These are phyloP conservation scores for Cyanoderma ruficeps DNA, from an alignment of 2,113 vertebrate species.

Conservation along the genomic window DNA sequence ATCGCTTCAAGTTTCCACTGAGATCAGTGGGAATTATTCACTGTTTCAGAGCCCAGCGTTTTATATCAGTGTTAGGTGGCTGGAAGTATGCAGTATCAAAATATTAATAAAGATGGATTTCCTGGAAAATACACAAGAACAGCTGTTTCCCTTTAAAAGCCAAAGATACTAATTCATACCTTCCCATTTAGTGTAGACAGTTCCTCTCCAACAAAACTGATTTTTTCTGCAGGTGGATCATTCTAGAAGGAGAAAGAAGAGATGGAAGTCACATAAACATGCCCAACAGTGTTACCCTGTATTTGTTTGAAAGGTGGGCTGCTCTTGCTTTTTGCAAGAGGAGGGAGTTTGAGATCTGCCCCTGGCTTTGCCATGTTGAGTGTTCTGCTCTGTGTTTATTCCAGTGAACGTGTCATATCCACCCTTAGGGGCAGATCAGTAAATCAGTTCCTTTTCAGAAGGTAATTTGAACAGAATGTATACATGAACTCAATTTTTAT, in stretches of 20 bases:
- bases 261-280: background rate
- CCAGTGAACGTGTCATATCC: no score
- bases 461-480: background rate
- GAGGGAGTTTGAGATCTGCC: background rate
- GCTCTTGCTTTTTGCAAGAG: background rate
- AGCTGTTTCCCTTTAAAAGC: background rate
- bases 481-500: background rate
- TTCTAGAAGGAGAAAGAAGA: conserved; percentile 68
- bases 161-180: conserved; percentile 55
- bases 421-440: background rate
- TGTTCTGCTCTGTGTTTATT: background rate
- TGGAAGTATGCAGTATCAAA: background rate
- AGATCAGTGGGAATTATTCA: background rate
- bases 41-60: background rate
- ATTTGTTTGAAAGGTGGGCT: background rate
- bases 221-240: conserved; percentile 74
- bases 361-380: background rate
- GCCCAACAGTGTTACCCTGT: background rate
- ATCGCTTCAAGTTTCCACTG: background rate
- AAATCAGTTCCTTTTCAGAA: background rate
- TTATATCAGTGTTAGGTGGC: background rate
- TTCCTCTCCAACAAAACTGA: conserved; percentile 82
- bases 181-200: conserved; percentile 79
- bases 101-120: background rate
- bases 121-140: background rate